Conservation (phyloP, 2,888 invertebrate genomes). For the Lasioglossum villosulum region DNA sequence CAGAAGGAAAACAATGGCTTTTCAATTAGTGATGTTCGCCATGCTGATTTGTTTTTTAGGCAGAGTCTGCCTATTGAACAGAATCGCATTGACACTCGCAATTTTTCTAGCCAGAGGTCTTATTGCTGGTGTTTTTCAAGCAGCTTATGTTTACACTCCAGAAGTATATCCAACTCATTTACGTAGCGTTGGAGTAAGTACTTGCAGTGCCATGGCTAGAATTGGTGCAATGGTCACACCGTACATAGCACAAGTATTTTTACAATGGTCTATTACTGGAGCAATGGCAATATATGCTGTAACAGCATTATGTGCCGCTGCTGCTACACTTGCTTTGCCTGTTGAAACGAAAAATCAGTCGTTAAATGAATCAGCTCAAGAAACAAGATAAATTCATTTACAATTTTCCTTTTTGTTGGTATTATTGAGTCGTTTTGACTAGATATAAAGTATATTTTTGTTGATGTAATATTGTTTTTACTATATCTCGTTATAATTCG, state of each 20-base stretch:
- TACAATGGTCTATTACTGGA: conserved; percentile 90
- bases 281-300: conserved; percentile 92
- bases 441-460: conserved; percentile 18
- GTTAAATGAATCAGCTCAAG: conserved; percentile 54
- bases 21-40: conserved; percentile 95
- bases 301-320: conserved; percentile 91
- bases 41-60: conserved; percentile 90
- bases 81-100: conserved; percentile 91
- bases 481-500: not conserved
- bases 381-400: conserved; percentile 48
- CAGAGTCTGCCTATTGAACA: conserved; percentile 88
- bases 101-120: conserved; percentile 95
- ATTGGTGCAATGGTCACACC: conserved; percentile 97
- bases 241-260: conserved; percentile 95
- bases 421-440: conserved; percentile 6
- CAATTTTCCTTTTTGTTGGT: not conserved
- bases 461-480: conserved; percentile 5
- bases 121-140: conserved; percentile 97
- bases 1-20: conserved; percentile 95
- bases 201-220: conserved; percentile 95
- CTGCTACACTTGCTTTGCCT: conserved; percentile 92
- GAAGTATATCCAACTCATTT: conserved; percentile 97
- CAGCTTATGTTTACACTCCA: conserved; percentile 97
- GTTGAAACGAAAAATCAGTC: conserved; percentile 91
- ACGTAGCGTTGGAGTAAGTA: conserved; percentile 95